Conservation (phyloP, 2,888 invertebrate species). For the Coelinius sp. region DNA sequence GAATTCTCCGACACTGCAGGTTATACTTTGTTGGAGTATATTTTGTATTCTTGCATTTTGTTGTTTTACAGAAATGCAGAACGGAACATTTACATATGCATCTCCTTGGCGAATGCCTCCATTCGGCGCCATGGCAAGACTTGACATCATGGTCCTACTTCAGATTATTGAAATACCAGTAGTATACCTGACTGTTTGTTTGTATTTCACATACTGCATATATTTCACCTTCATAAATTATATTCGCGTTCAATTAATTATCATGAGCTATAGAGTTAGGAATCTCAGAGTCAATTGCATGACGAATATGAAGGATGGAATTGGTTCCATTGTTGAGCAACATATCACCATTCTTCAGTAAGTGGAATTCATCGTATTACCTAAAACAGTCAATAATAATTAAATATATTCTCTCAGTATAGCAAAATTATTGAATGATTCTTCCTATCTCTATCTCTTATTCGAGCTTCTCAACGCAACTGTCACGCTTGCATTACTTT, state of each 20-base stretch:
- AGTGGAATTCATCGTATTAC: not conserved
- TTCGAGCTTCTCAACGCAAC: not conserved
- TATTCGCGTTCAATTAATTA: constrained; percentile 40
- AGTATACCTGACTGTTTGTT: not conserved
- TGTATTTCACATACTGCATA: not conserved
- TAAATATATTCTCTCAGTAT: not conserved
- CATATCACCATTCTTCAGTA: constrained; percentile 7
- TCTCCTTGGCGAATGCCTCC: not conserved
- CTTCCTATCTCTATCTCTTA: not conserved
- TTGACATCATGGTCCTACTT: not conserved
- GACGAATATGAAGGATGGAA: not conserved
- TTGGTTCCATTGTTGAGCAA: not conserved
- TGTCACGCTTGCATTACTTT: not conserved
- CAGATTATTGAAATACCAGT: constrained; percentile 4
- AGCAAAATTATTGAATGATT: not conserved
- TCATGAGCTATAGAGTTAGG: constrained; percentile 36
- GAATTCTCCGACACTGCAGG: no score
- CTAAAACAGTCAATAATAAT: not conserved
- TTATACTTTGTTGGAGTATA: no score
- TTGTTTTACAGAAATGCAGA: not conserved
- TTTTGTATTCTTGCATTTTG: no score
- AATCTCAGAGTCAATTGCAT: not conserved
- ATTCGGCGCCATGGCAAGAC: not conserved
- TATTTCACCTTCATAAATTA: constrained; percentile 34
- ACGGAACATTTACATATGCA: not conserved